These are phyloP conservation scores for Diadumene lineata DNA, from an alignment of 92 coral and sea anemone species.

Conservation along the genomic window DNA sequence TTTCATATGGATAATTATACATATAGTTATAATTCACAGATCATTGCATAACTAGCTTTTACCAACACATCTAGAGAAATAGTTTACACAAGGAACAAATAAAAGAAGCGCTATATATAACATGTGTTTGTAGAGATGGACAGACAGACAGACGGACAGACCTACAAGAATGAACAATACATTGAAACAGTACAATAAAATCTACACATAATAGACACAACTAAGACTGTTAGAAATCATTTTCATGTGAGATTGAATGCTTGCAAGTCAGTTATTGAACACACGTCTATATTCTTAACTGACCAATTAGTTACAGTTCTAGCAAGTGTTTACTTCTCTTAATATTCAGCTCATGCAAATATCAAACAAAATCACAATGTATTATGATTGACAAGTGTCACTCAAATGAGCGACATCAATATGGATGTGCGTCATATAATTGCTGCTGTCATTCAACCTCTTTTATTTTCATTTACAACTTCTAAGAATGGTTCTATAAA, in stretches of 20 bases:
- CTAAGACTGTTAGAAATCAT: background rate
- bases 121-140: background rate
- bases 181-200: background rate
- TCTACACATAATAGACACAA: background rate
- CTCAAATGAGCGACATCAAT: background rate
- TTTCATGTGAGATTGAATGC: background rate
- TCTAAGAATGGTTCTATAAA: background rate
- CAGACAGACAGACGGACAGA: background rate
- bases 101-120: background rate
- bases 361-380: background rate
- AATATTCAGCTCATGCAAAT: background rate
- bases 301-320: no score
- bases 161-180: background rate
- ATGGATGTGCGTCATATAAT: background rate
- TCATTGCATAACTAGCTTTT: constrained; percentile 9
- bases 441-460: background rate
- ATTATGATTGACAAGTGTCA: background rate
- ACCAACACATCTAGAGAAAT: constrained; percentile 33
- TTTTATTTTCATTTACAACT: background rate
- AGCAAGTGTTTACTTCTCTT: background rate
- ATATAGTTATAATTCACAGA: background rate
- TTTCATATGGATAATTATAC: constrained; percentile 5
- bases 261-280: background rate
- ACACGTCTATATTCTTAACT: no score
- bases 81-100: background rate